Base-by-base conservation (phyloP, 2,113 vertebrate genomes). In the Rhinoptilus africanus region DNA sequence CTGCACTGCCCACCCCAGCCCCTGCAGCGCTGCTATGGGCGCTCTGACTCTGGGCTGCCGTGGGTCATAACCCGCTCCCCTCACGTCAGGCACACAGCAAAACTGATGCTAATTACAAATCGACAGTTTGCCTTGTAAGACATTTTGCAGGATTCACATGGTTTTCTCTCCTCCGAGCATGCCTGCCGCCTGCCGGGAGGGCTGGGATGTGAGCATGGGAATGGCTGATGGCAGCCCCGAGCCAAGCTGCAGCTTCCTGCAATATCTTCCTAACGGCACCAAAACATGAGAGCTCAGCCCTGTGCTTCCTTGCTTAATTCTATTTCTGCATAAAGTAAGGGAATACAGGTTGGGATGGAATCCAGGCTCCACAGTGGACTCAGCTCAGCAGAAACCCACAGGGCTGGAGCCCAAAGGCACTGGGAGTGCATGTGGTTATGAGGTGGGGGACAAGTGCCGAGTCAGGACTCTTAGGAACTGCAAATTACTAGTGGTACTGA, bases 141-240 rank as follows among this genome's bases (percentile, higher is more conserved):
- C 14, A 9, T 8, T 81, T 22, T 41, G 22, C 28, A 14, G 56
- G 66, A 37, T 85, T 80, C 54, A n/a, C 20, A 20, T 6, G 3
- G 12, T 51, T 66, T 57, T 12, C 35, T 81, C 8, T 39, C 18
- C n/a, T 24, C 35, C 0, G 1, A 34, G 15, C 1, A 4, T 4
- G 39, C 35, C 35, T 56, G 28, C 37, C 2, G 6, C 66, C n/a
- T 16, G n/a, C 73, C 9, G 2, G 39, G 21, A 53, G n/a, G 2
- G 15, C 41, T 69, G 74, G 7, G 53, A 13, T 59, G 28, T 18
- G 47, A 39, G 22, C 1, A 0, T 20, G 69, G 59, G 39, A 59
- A 68, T 10, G 3, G 2, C 68, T 63, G 43, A n/a, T 8, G 43
- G 13, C 32, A 69, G 7, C 9, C 45, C 78, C 3, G 2, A 48